phyloP scores from a whole-genome alignment of 1,140 invertebrate genomes.

The Leptinotarsa texana region DNA sequence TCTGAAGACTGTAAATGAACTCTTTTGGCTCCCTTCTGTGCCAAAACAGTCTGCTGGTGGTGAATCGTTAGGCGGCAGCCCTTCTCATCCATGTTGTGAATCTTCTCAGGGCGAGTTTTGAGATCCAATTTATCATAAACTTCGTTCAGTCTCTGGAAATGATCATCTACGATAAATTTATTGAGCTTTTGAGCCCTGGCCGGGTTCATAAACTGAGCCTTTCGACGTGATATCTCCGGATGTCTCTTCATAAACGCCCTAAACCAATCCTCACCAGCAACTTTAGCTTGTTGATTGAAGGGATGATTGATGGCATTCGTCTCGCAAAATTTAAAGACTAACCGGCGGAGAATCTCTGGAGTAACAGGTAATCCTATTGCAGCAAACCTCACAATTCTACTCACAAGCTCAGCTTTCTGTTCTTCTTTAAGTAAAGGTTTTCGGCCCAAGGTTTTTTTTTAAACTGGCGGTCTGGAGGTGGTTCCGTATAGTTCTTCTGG shows the following conservation, averaged over 20 bases:
- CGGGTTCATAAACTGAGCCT: too few relatives aligned
- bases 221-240: too few relatives aligned
- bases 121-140: constrained; percentile 48
- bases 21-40: neutral
- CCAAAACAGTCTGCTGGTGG: constrained; percentile 5
- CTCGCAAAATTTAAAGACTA: constrained; percentile 25
- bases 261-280: too few relatives aligned
- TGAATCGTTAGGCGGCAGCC: neutral
- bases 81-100: neutral
- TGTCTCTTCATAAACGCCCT: too few relatives aligned
- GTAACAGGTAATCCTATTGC: constrained; percentile 48
- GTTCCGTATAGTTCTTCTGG: constrained; percentile 7
- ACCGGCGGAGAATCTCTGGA: neutral
- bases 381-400: constrained; percentile 64
- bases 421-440: constrained; percentile 9
- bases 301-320: constrained; percentile 16
- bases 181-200: constrained; percentile 37
- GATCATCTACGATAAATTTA: constrained; percentile 47
- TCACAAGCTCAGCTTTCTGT: constrained; percentile 44
- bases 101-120: constrained; percentile 40
- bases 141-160: constrained; percentile 48
- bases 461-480: constrained; percentile 11
- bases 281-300: neutral
- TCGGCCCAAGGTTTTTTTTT: neutral
- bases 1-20: constrained; percentile 10